Evolutionary conservation across 2,888 invertebrate species (phyloP).

Genomic region (Aleiodes testaceus): DNA sequence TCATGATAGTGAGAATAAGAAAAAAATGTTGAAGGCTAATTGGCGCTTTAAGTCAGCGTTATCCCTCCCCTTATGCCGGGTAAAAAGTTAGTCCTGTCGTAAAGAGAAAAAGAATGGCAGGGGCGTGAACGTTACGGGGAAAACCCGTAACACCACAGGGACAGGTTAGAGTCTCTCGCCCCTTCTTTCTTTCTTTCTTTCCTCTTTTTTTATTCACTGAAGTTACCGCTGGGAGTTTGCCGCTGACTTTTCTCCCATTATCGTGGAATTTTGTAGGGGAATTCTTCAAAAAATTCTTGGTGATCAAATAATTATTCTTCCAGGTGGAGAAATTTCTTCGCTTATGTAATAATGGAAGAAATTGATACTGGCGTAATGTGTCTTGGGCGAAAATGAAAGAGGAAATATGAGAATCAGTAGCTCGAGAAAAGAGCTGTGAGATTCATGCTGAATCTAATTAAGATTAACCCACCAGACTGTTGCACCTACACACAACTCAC

Average conservation of each 20-base stretch:
- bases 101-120: slow-evolving; percentile 6
- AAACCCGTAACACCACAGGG: slow-evolving; percentile 28
- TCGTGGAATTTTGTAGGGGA: not conserved
- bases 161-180: slow-evolving; percentile 9
- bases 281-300: not conserved
- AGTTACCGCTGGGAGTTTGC: slow-evolving; percentile 18
- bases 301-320: no score
- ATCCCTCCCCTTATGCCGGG: slow-evolving; percentile 35
- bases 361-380: no score
- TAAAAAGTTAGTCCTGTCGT: slow-evolving; percentile 35
- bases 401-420: not conserved
- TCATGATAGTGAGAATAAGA: slow-evolving; percentile 4
- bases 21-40: slow-evolving; percentile 36
- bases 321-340: no score
- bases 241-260: slow-evolving; percentile 11
- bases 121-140: slow-evolving; percentile 20
- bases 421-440: slow-evolving; percentile 7
- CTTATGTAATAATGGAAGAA: no score
- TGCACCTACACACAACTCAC: slow-evolving; percentile 16
- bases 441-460: slow-evolving; percentile 25
- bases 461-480: slow-evolving; percentile 27
- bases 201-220: not conserved
- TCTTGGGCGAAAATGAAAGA: not conserved
- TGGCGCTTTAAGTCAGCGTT: slow-evolving; percentile 37
- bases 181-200: not conserved